Evolutionary conservation across 2,888 invertebrate species (phyloP).

Genomic region (Eupithecia centaureata): DNA sequence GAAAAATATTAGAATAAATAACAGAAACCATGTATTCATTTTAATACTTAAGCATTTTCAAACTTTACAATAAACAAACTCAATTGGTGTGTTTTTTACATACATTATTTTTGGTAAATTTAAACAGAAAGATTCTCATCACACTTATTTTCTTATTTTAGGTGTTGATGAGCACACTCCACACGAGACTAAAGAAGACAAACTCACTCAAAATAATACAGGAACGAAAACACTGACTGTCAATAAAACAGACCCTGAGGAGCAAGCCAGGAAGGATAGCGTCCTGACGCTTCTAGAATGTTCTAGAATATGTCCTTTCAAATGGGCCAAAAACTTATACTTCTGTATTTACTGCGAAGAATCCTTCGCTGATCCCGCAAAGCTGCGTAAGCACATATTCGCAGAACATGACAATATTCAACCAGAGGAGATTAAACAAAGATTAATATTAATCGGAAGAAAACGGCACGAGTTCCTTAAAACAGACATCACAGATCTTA

Average conservation of each 20-base stretch:
- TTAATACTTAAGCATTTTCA: neutral
- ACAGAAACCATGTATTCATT: neutral
- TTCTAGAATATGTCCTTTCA: conserved; percentile 72
- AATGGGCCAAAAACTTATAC: conserved; percentile 72
- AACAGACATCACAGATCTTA: conserved; percentile 67
- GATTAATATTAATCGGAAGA: conserved; percentile 57
- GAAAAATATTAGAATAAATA: neutral
- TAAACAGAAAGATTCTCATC: conserved; percentile 50
- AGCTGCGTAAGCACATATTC: conserved; percentile 58
- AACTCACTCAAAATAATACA: conserved; percentile 23
- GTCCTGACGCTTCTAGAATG: conserved; percentile 62
- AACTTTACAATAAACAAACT: neutral
- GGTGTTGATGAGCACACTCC: conserved; percentile 58
- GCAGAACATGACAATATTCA: conserved; percentile 52
- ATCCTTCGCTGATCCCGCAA: conserved; percentile 61
- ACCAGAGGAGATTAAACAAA: conserved; percentile 53
- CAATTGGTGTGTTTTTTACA: neutral
- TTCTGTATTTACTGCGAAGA: conserved; percentile 71
- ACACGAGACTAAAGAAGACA: conserved; percentile 26
- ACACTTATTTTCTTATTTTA: conserved; percentile 71
- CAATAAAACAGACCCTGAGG: conserved; percentile 50
- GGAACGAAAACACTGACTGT: conserved; percentile 20
- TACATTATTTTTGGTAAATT: neutral
- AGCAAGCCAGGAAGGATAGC: conserved; percentile 62
- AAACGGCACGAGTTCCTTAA: conserved; percentile 72